A percentile compares a stretch with the other conserved stretches of the same genome.
Evolutionary conservation across 2,797 vertebrate genomes (phyloP).

Genomic region (Sebastes matsubarae): DNA sequence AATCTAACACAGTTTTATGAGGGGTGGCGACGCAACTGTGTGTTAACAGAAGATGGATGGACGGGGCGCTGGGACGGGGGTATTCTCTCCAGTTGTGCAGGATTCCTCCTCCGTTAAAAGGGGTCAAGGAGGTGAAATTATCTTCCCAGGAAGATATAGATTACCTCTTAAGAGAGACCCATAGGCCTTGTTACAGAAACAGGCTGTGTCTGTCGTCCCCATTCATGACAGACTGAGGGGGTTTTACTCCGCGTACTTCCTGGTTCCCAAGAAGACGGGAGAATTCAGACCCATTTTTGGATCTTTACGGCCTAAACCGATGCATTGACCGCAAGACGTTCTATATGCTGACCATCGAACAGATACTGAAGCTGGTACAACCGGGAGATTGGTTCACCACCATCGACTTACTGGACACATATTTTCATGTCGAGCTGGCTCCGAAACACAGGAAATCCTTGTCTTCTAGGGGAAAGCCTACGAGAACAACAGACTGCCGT

Average conservation of each 20-base stretch:
- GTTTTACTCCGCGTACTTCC: background rate
- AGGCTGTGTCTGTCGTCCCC: too few species aligned
- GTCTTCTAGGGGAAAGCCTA: background rate
- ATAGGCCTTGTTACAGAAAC: too few species aligned
- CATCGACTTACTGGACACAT: background rate
- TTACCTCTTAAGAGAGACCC: too few species aligned
- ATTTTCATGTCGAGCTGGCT: background rate
- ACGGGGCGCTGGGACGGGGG: fast-evolving
- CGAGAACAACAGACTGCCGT: background rate
- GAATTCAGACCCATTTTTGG: background rate
- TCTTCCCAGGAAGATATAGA: too few species aligned
- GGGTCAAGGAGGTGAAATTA: too few species aligned
- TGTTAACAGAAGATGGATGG: too few species aligned
- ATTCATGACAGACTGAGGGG: too few species aligned
- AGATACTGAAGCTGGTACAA: background rate
- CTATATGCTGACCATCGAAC: background rate
- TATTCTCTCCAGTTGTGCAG: too few species aligned
- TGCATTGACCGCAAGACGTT: background rate
- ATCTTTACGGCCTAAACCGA: fast-evolving
- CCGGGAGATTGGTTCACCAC: background rate
- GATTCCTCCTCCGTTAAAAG: too few species aligned
- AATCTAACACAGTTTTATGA: too few species aligned
- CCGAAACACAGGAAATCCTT: background rate
- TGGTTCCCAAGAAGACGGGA: background rate
- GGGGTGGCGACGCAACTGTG: too few species aligned